Percentiles rank a stretch among this genome's conserved stretches.
These are phyloP conservation scores for Coregonus ussuriensis DNA, from an alignment of 2,797 vertebrate species.

Conservation along the genomic window DNA sequence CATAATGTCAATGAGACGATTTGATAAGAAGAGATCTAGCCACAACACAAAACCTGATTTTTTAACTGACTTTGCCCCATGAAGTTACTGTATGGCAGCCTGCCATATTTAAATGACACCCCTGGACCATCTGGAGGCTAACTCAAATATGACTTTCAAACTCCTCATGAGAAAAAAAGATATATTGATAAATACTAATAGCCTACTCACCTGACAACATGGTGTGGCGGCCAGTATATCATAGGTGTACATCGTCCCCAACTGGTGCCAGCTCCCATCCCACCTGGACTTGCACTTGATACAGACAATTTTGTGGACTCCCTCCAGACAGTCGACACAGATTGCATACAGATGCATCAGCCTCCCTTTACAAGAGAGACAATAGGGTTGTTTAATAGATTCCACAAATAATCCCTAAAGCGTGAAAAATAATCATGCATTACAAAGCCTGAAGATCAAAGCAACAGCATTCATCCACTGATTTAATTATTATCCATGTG, in stretches of 20 bases:
- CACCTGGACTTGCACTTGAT: constrained; percentile 99
- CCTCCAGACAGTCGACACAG: constrained; percentile 98
- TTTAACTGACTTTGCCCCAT: not conserved
- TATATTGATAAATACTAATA: not conserved
- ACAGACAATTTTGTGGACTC: constrained; percentile 99
- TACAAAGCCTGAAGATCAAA: constrained; percentile 65
- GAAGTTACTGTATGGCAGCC: not conserved
- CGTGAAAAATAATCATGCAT: constrained; percentile 46
- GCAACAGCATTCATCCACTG: constrained; percentile 20
- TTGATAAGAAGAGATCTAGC: not conserved
- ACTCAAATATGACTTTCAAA: not conserved
- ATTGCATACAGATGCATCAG: constrained; percentile 99
- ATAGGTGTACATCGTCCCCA: constrained; percentile 99
- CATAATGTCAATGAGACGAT: not conserved
- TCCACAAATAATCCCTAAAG: constrained; percentile 9
- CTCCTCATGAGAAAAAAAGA: not conserved
- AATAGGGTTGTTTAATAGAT: not conserved
- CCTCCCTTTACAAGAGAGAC: constrained; percentile 79
- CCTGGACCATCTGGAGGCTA: not conserved
- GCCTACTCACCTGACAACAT: constrained; percentile 92
- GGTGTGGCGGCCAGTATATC: constrained; percentile 98
- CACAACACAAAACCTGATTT: not conserved
- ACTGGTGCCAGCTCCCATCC: constrained; percentile 99
- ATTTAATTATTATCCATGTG: constrained; percentile 48
- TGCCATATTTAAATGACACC: not conserved